phyloP scores from a whole-genome alignment of 1,140 invertebrate species.

The Hyles vespertilio region DNA sequence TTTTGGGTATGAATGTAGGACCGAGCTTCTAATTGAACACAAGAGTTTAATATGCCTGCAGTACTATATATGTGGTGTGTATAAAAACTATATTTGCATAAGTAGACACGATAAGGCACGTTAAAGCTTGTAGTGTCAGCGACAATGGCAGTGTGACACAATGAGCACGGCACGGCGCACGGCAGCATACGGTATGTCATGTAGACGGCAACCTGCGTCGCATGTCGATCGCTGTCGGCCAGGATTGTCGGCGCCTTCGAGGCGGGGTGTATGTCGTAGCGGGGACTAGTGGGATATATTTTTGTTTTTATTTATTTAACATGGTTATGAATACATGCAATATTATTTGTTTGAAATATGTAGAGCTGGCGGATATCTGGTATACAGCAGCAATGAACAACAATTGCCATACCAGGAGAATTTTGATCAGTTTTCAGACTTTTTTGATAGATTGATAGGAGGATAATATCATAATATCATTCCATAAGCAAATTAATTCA shows the following conservation, averaged over 20 bases:
- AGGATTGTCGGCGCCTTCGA: constrained; percentile 18
- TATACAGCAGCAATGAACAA: no score
- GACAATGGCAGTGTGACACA: constrained; percentile 40
- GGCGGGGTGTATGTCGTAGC: neutral
- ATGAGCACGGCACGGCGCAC: constrained; percentile 11
- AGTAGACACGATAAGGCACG: neutral
- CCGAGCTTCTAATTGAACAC: no score
- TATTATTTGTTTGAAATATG: neutral
- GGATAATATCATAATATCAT: no score
- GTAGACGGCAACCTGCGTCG: constrained; percentile 1
- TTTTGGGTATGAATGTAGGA: no score
- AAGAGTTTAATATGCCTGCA: no score
- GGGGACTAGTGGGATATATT: neutral
- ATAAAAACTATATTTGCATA: no score
- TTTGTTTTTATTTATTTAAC: neutral
- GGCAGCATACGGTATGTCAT: constrained; percentile 22
- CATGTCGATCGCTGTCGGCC: constrained; percentile 13
- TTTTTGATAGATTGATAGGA: no score
- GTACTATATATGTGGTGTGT: no score
- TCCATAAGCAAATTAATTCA: no score
- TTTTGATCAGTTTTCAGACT: no score
- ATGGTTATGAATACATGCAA: neutral
- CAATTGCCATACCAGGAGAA: no score
- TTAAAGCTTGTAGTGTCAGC: constrained; percentile 10
- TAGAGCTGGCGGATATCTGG: neutral